phyloP scores from a whole-genome alignment of 2,113 vertebrate genomes.

The Campylomormyrus numenius region DNA sequence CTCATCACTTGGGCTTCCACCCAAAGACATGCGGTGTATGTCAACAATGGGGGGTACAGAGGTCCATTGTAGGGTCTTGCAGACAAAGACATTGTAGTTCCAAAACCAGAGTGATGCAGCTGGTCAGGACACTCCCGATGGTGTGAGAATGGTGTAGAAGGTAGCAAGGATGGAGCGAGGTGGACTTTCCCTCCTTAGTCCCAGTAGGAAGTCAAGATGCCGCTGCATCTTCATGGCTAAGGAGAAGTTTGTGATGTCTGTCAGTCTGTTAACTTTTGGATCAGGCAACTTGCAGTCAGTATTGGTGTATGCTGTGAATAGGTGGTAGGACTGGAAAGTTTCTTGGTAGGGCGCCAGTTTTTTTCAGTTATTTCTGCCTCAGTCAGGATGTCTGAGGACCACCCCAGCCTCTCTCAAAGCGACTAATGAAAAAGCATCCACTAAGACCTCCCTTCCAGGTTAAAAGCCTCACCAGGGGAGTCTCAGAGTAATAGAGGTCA shows the following conservation, averaged over 20 bases:
- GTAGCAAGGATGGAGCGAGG: neutral
- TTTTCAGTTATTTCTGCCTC: slow-evolving; percentile 48
- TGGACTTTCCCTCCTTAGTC: neutral
- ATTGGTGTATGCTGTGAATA: neutral
- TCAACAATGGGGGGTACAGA: neutral
- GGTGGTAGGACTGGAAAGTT: neutral
- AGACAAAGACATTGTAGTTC: neutral
- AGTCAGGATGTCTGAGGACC: slow-evolving; percentile 62
- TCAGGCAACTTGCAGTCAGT: neutral
- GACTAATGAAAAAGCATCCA: slow-evolving; percentile 70
- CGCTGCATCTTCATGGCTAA: neutral
- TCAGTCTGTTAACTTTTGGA: neutral
- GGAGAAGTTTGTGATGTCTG: neutral
- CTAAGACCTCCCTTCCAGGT: slow-evolving; percentile 64
- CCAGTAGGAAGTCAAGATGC: neutral
- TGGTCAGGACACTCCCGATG: neutral
- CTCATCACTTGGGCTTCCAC: neutral
- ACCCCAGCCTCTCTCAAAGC: slow-evolving; percentile 72
- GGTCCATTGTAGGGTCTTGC: neutral
- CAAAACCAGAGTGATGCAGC: neutral
- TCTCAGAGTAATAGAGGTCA: slow-evolving; percentile 79
- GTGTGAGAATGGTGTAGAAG: neutral
- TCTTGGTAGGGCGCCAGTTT: neutral
- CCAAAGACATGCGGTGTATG: neutral
- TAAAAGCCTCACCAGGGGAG: slow-evolving; percentile 59